Base-by-base conservation (phyloP, 2,797 vertebrate genomes). In the Darevskia mixta region DNA sequence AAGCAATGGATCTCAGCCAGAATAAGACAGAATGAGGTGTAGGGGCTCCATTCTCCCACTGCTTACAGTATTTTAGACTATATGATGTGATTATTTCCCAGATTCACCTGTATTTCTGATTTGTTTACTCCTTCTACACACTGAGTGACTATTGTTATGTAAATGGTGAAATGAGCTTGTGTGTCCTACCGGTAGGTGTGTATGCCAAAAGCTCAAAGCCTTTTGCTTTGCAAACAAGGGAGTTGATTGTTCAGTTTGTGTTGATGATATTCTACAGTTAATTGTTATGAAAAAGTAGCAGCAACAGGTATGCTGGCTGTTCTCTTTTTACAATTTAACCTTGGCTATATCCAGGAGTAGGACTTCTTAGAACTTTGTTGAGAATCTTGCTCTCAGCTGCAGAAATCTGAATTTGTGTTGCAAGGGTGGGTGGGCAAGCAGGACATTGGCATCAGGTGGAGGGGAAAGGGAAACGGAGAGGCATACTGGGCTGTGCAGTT, bases 381-480 rank as follows among this genome's bases (percentile, higher is more conserved):
- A 29, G 35, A 64, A 23, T 58, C 49, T 64, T 61, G 29, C 1
- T 71, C 78, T 15, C 58, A 38, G 15, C 25, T 66, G 3, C 20
- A 67, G 75, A 72, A 58, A 71, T 66, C 41, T 64, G 29, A 64
- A 61, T 43, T 79, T 20, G 25, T 83, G 17, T 11, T 13, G 13
- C 13, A 3, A 13, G 10, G 71, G 29, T 49, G 11, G 45, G 45
- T 13, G 23, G 3, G 7, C 5, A 45, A 18, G 43, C 15, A 8
- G 43, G 23, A 35, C 67, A 38, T 49, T 81, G n/a, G 17, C 41
- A 45, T 43, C 5, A 75, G 7, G 10, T 71, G 35, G 3, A n/a
- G 55, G 7, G 10, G 11, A 72, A 45, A 32, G 27, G 88, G 92
- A 90, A 71, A 61, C 75, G 89, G 92, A 82, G 6, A 87, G 69